Percentiles rank a stretch among this genome's conserved stretches.
These are phyloP conservation scores for Onychostruthus taczanowskii DNA, from an alignment of 2,113 vertebrate species.

Conservation along the genomic window DNA sequence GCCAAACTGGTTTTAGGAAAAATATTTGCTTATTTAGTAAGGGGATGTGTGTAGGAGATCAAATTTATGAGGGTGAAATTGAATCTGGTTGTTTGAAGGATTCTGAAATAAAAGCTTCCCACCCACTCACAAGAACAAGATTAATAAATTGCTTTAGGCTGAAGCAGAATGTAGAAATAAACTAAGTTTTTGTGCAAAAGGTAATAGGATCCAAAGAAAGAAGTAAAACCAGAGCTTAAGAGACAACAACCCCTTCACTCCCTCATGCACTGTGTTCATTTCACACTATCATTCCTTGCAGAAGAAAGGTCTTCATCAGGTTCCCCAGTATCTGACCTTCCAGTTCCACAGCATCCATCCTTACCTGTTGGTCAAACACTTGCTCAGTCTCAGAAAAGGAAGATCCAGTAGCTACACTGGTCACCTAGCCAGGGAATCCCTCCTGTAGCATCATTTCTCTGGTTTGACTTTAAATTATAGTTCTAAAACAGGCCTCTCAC, in stretches of 20 bases:
- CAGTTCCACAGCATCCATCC: background rate
- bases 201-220: slow-evolving; percentile 17
- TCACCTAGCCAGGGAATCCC: background rate
- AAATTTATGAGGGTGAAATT: slow-evolving; percentile 63
- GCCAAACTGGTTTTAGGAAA: slow-evolving; percentile 52
- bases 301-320: background rate
- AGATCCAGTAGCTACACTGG: background rate
- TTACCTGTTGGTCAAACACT: background rate
- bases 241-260: background rate
- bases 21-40: slow-evolving; percentile 63
- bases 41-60: slow-evolving; percentile 36
- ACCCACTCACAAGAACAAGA: slow-evolving; percentile 43
- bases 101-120: slow-evolving; percentile 63
- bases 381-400: background rate
- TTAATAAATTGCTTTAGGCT: slow-evolving; percentile 40
- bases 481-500: background rate
- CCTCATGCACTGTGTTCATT: background rate
- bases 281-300: background rate
- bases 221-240: background rate
- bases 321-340: background rate
- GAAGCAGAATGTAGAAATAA: slow-evolving; percentile 38
- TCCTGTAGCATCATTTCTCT: background rate
- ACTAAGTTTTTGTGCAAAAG: slow-evolving; percentile 27
- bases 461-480: background rate
- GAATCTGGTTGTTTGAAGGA: slow-evolving; percentile 51